Percentiles rank a stretch among this genome's conserved stretches.
Conservation (phyloP, 2,113 vertebrate genomes). For the Perca schrenkii region DNA sequence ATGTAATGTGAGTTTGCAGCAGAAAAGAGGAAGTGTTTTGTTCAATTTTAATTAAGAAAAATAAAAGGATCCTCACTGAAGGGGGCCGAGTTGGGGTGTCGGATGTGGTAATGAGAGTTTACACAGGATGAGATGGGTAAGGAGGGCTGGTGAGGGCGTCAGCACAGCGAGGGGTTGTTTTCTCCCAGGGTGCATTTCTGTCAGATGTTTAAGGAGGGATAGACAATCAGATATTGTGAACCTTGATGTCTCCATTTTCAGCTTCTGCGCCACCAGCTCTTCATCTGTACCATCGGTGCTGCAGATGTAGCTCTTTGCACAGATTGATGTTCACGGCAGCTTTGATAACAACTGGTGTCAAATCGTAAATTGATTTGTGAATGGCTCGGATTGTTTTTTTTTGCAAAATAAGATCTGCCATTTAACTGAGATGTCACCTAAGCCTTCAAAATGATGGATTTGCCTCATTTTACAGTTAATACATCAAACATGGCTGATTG, state of each 20-base stretch:
- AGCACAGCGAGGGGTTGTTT: slow-evolving; percentile 10
- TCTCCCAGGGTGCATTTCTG: slow-evolving; percentile 37
- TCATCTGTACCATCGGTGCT: slow-evolving; percentile 37
- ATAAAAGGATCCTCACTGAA: slow-evolving; percentile 13
- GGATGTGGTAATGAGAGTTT: slow-evolving; percentile 53
- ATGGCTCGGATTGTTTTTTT: slow-evolving; percentile 26
- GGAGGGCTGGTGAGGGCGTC: slow-evolving; percentile 4
- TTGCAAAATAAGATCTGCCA: slow-evolving; percentile 29
- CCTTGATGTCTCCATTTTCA: slow-evolving; percentile 49
- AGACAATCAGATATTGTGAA: slow-evolving; percentile 45
- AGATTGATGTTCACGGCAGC: slow-evolving; percentile 22
- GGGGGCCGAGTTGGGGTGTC: slow-evolving; percentile 13
- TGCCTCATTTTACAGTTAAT: slow-evolving; percentile 32
- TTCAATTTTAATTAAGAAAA: slow-evolving; percentile 71
- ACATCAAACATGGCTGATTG: slow-evolving; percentile 7
- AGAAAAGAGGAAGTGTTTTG: slow-evolving; percentile 65
- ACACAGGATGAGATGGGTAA: slow-evolving; percentile 8
- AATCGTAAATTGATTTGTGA: slow-evolving; percentile 39
- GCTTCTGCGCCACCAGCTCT: slow-evolving; percentile 4
- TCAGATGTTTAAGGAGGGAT: slow-evolving; percentile 36
- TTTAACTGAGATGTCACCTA: slow-evolving; percentile 30
- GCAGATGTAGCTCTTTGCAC: slow-evolving; percentile 21
- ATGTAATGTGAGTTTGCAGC: slow-evolving; percentile 65
- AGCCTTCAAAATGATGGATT: slow-evolving; percentile 31
- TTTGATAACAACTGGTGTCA: slow-evolving; percentile 48